Conservation (phyloP, 2,797 vertebrate species). For the Euphonia xanthogaster region DNA sequence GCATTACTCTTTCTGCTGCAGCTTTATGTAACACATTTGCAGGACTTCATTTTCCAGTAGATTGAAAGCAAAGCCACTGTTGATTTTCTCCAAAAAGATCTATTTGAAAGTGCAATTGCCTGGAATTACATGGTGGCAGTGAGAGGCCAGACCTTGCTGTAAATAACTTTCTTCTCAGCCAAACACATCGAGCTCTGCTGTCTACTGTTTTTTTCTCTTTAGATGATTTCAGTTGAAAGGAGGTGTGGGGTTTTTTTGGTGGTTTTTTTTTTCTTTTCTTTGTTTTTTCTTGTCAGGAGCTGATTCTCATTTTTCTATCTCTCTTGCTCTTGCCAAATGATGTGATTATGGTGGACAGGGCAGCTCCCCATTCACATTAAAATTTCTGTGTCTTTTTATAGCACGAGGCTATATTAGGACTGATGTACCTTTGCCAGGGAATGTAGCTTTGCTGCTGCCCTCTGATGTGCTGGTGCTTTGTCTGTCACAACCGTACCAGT, state of each 20-base stretch:
- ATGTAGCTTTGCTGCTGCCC: background rate
- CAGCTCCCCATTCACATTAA: background rate
- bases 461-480: background rate
- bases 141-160: constrained; percentile 74
- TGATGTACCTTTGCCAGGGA: background rate
- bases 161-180: constrained; percentile 72
- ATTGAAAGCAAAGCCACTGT: constrained; percentile 74
- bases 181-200: background rate
- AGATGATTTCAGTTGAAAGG: background rate
- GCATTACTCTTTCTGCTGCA: background rate
- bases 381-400: background rate
- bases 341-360: background rate
- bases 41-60: constrained; percentile 77
- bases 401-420: background rate
- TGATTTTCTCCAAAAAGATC: constrained; percentile 73
- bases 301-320: background rate
- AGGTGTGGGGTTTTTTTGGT: background rate
- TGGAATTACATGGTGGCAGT: constrained; percentile 76
- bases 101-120: constrained; percentile 77
- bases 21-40: constrained; percentile 64
- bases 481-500: background rate
- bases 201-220: background rate
- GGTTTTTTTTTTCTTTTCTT: background rate
- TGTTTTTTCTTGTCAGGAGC: constrained; percentile 6
- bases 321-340: background rate